phyloP scores from a whole-genome alignment of 2,113 vertebrate genomes.

The Elaphurus davidianus region DNA sequence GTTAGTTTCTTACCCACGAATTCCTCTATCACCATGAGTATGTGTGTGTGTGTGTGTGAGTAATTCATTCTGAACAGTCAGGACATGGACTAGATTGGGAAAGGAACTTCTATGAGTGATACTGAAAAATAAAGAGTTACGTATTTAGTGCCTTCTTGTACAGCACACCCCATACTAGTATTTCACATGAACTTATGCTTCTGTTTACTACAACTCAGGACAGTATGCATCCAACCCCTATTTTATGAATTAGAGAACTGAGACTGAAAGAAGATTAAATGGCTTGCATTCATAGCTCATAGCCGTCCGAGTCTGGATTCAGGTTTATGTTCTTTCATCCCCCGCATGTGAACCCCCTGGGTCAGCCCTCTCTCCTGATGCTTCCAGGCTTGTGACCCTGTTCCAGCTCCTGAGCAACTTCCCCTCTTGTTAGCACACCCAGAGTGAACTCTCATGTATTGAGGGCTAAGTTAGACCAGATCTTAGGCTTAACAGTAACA shows the following conservation, averaged over 20 bases:
- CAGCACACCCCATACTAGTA: not conserved
- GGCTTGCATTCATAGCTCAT: not conserved
- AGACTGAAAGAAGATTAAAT: not conserved
- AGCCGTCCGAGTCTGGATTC: not conserved
- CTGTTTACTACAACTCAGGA: not conserved
- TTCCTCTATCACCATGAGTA: not conserved
- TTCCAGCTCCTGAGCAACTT: not conserved
- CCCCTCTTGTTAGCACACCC: not conserved
- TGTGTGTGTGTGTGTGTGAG: fast-evolving
- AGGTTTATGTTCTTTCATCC: not conserved
- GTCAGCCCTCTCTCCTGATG: fast-evolving
- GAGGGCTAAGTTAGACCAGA: not conserved
- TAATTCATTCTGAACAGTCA: not conserved
- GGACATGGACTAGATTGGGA: not conserved
- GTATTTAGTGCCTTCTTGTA: not conserved
- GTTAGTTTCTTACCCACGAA: not conserved
- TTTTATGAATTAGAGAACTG: not conserved
- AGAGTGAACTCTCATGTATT: not conserved
- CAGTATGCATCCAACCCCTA: not conserved
- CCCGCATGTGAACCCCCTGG: fast-evolving
- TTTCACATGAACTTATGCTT: not conserved
- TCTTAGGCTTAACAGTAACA: not conserved
- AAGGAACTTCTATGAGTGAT: not conserved
- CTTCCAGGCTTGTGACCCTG: not conserved
- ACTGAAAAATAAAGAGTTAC: not conserved